phyloP scores from a whole-genome alignment of 2,888 invertebrate species.

The Clistopyga incitator region DNA sequence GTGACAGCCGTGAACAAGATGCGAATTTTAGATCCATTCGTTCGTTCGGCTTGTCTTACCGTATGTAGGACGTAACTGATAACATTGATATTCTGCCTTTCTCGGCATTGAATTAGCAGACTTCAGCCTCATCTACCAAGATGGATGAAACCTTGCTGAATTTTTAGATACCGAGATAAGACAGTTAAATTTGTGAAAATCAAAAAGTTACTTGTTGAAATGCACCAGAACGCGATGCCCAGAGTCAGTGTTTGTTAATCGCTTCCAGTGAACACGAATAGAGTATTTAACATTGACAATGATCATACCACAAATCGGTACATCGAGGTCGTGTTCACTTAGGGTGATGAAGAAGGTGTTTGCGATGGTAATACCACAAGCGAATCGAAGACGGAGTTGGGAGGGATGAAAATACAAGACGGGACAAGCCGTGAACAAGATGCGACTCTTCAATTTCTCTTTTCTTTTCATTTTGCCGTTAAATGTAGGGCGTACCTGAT shows the following conservation, averaged over 20 bases:
- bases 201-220: conserved; percentile 39
- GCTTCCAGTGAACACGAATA: conserved; percentile 50
- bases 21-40: not conserved
- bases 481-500: not conserved
- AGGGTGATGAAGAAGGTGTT: no score
- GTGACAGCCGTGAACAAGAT: not conserved
- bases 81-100: conserved; percentile 54
- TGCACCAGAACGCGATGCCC: conserved; percentile 31
- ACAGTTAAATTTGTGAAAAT: conserved; percentile 56
- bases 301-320: no score
- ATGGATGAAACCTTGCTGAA: conserved; percentile 28
- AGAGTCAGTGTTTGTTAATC: conserved; percentile 22
- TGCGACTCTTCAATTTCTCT: not conserved
- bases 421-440: not conserved
- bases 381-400: not conserved
- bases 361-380: conserved; percentile 8
- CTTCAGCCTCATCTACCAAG: conserved; percentile 32
- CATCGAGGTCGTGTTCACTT: no score
- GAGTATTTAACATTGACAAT: not conserved
- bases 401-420: not conserved
- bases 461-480: no score
- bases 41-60: not conserved
- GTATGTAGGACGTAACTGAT: not conserved
- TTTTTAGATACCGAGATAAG: not conserved
- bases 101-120: conserved; percentile 44